phyloP scores from a whole-genome alignment of 2,888 invertebrate species.

The Achlya flavicornis region DNA sequence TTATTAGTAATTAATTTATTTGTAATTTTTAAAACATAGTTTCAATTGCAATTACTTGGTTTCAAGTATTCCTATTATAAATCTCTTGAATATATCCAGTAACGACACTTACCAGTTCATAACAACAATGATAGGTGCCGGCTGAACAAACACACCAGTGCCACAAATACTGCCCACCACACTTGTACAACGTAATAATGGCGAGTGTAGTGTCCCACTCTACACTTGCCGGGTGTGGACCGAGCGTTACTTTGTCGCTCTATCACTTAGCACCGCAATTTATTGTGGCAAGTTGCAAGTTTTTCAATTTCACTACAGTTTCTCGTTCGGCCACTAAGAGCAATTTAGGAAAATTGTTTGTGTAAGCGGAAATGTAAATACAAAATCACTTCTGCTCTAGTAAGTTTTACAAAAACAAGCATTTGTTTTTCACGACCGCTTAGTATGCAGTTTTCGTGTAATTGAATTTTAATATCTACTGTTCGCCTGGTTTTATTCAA shows the following conservation, averaged over 20 bases:
- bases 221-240: not conserved
- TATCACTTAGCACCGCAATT: constrained; percentile 2
- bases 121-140: not conserved
- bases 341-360: constrained; percentile 6
- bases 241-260: not conserved
- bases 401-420: not conserved
- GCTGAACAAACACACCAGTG: not conserved
- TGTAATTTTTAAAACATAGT: no score
- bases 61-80: no score
- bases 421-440: not conserved
- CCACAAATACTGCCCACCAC: not conserved
- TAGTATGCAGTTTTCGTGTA: not conserved
- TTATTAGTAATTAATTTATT: no score
- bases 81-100: no score
- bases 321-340: not conserved
- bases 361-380: no score
- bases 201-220: not conserved
- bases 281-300: not conserved
- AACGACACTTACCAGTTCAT: no score
- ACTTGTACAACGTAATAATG: not conserved
- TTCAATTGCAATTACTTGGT: no score
- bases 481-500: no score
- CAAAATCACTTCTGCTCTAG: not conserved
- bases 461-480: not conserved
- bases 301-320: not conserved